Conservation (phyloP, 2,797 vertebrate species). For the Spinus olivaceus region DNA sequence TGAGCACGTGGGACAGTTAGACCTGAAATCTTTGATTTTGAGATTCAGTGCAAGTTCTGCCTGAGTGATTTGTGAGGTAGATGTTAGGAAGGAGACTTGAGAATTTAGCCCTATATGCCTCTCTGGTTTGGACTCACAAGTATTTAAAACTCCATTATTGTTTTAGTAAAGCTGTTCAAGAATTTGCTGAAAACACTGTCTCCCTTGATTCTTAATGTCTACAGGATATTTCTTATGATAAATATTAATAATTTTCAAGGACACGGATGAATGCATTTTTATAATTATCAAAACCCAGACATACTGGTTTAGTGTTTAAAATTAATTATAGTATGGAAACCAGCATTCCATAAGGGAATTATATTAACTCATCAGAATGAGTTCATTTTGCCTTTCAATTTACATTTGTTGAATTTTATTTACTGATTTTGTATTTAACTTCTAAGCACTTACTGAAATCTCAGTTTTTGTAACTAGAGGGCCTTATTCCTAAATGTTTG, state of each 20-base stretch:
- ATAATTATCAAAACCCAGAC: constrained; percentile 60
- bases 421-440: constrained; percentile 27
- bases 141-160: constrained; percentile 37
- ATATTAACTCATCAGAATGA: constrained; percentile 51
- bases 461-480: not conserved
- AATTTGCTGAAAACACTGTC: constrained; percentile 50
- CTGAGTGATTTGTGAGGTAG: not conserved
- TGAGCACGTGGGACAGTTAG: not conserved
- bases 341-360: constrained; percentile 58
- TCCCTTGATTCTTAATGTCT: constrained; percentile 66
- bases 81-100: not conserved
- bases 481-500: not conserved
- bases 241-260: constrained; percentile 69
- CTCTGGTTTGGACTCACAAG: not conserved
- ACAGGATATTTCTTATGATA: constrained; percentile 68
- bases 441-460: constrained; percentile 21
- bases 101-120: not conserved
- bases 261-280: constrained; percentile 49
- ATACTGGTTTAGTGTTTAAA: constrained; percentile 53
- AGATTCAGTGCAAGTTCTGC: not conserved
- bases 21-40: constrained; percentile 14
- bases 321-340: constrained; percentile 62
- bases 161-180: constrained; percentile 29
- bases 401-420: constrained; percentile 61
- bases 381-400: constrained; percentile 58